Conservation (phyloP, 2,888 invertebrate genomes). For the Lasioglossum morio region DNA sequence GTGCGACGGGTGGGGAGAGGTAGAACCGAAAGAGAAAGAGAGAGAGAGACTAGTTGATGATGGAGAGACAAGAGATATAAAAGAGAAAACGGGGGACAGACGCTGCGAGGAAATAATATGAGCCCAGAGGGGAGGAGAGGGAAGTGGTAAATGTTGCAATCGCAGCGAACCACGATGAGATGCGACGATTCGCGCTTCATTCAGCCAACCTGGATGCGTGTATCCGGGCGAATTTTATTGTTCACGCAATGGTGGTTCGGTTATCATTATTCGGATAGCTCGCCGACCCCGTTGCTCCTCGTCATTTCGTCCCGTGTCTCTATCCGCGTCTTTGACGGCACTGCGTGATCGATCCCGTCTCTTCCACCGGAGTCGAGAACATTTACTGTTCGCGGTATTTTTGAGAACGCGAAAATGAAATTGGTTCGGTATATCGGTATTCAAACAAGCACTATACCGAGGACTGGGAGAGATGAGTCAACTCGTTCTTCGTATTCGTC, state of each 20-base stretch:
- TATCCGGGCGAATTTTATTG: constrained; percentile 40
- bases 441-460: not conserved
- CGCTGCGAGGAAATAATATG: constrained; percentile 36
- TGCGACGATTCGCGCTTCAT: constrained; percentile 26
- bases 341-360: not conserved
- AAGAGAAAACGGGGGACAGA: constrained; percentile 20
- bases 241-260: not conserved
- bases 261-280: constrained; percentile 20
- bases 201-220: constrained; percentile 6
- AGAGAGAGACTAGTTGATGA: constrained; percentile 5
- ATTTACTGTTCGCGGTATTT: not conserved
- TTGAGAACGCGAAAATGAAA: not conserved
- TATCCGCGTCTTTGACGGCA: not conserved
- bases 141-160: constrained; percentile 54
- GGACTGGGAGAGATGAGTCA: not conserved
- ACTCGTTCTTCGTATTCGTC: not conserved
- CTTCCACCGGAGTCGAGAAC: not conserved
- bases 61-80: constrained; percentile 21
- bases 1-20: not conserved
- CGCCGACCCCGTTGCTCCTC: not conserved
- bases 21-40: not conserved
- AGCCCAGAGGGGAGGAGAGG: not conserved
- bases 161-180: constrained; percentile 29
- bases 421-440: not conserved
- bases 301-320: not conserved